Evolutionary conservation across 2,113 vertebrate species (phyloP), one percentile per base, ranked within the genome.

Genomic region (Myiozetetes cayanensis): DNA sequence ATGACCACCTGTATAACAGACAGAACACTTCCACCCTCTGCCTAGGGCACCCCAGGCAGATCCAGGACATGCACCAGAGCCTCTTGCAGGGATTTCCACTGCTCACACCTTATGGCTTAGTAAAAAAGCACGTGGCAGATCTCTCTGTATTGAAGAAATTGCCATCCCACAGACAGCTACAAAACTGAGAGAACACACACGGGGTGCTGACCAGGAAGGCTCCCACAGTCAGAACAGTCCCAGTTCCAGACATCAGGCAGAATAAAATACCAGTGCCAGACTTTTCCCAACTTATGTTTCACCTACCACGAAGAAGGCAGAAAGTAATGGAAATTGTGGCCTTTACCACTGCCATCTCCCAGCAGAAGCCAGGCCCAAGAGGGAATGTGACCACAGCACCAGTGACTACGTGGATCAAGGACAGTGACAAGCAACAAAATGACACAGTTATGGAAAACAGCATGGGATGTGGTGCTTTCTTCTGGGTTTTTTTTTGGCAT

Each of bases 401-500:
- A 68, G 27, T 35, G 65, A 35, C 72, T 24, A 1, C 5, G 33
- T 27, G 53, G 9, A 39, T 30, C 68, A 66, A 68, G 33, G 75
- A 68, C 89, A 46, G 5, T 14, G 72, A 62, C 47, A 59, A 7
- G 22, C 18, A 44, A 15, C 22, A 44, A 62, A 70, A 41, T 8
- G 14, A 47, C 35, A 41, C 17, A 39, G 25, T 63, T 75, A 90
- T 0, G 0, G 44, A 1, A 30, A 89, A 70, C 68, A 74, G 70
- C 49, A 65, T 4, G 18, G 44, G 13, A 68, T 15, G 9, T 1
- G 5, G 24, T 41, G 46, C 6, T 7, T 24, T 22, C 44, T 22
- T 25, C 24, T 24, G 37, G 6, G 3, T 0, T 5, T 20, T 5
- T 20, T 52, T 52, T 31, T 81, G 10, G 20, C n/a, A 41, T 28